phyloP scores from a whole-genome alignment of 1,140 invertebrate species.

The Mya arenaria region DNA sequence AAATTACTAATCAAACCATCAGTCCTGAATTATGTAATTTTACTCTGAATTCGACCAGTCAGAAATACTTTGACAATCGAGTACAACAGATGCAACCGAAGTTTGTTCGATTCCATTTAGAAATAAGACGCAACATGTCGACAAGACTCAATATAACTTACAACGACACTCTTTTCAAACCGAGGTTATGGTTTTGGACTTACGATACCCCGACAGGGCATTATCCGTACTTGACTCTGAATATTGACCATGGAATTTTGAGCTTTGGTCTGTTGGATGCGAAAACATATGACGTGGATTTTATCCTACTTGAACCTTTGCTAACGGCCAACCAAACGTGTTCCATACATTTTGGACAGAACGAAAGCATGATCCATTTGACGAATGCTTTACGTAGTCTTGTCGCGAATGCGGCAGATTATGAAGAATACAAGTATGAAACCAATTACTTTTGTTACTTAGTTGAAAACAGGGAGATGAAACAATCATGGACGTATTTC shows the following conservation, averaged over 20 bases:
- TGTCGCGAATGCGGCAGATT: not conserved
- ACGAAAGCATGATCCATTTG: not conserved
- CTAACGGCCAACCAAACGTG: too few species aligned
- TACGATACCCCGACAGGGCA: not conserved
- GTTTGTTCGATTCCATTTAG: too few species aligned
- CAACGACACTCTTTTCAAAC: not conserved
- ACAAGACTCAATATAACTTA: too few species aligned
- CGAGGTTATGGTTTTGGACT: conserved; percentile 16
- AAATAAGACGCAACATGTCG: too few species aligned
- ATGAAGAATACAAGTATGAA: not conserved
- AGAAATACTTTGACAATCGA: too few species aligned
- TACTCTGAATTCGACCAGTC: too few species aligned
- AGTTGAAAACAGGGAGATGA: not conserved
- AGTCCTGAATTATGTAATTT: too few species aligned
- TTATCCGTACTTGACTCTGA: conserved; percentile 17
- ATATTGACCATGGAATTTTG: conserved; percentile 23
- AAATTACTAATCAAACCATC: too few species aligned
- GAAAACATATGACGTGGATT: too few species aligned
- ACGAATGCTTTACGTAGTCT: not conserved
- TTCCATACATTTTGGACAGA: not conserved
- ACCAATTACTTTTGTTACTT: conserved; percentile 38
- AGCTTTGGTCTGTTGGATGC: conserved; percentile 9
- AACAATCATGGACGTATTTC: not conserved
- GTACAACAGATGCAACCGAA: too few species aligned
- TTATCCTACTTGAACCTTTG: too few species aligned